Evolutionary conservation across 2,797 vertebrate genomes (phyloP), one percentile per base, ranked within the genome.

Genomic region (Tauraco hartlaubi): DNA sequence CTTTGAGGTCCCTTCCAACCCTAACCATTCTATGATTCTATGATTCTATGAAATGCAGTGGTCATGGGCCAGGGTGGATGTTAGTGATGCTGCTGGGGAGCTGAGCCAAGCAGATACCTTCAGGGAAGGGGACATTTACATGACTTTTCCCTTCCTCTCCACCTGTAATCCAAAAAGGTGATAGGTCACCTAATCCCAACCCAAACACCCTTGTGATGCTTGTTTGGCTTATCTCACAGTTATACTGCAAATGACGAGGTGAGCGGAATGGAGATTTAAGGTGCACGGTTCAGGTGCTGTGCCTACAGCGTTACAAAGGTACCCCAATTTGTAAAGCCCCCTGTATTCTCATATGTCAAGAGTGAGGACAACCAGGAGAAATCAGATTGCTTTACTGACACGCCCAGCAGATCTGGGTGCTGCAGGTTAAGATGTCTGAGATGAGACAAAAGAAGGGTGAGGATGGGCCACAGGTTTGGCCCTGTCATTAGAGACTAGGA

Each of bases 261-360:
- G 66, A 41, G 41, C 68, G 54, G 63, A 59, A 67, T 0, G 0
- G 37, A n/a, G 16, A 11, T 44, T 41, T 56, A 48, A 3, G 1
- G 51, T 28, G 16, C 1, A 0, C 9, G 9, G 59, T 22, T 85
- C 39, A 28, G 37, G 46, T 41, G 43, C 37, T 67, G 18, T 69
- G 63, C 63, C 26, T 73, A 22, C 77, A 76, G 80, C 37, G 5
- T 43, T 21, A 19, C 48, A 63, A 41, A 64, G 33, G 33, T 37
- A 26, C 20, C 43, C 29, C 39, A 3, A 17, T 41, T 52, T 62
- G 39, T 62, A 26, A 71, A 67, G 37, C 46, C 62, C n/a, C 31
- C 67, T 69, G 6, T 22, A 25, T n/a, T 58, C 52, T 43, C 5
- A 0, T 28, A 2, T 9, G n/a, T 26, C n/a, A 51, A 59, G 7